Evolutionary conservation across 2,797 vertebrate species (phyloP), one percentile per base, ranked within the genome.

Genomic region (Spondyliosoma cantharus): DNA sequence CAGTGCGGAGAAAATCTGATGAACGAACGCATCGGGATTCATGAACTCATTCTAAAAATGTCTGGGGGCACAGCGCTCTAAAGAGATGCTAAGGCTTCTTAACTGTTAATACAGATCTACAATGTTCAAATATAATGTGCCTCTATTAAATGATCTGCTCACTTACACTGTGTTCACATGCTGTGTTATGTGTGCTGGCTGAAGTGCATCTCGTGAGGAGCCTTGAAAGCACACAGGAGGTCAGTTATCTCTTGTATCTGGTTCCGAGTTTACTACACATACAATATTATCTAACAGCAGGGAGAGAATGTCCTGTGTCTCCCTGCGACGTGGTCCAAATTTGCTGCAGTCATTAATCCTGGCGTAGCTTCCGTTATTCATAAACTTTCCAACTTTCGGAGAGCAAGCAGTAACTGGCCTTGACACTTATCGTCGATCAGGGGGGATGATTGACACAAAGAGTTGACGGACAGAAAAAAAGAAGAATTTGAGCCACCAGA

Each of bases 11-110:
- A 71, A 53, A 74, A 66, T 56, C 29, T 80, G 52, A 80, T 76
- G 58, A 84, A 80, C 68, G 17, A 78, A 82, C 7, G 17, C 50
- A 65, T 82, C 59, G 61, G 54, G 67, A 80, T 53, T 32, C 65
- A 77, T 71, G 24, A 71, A 46, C 52, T 42, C 60, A 19, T 42
- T 13, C 45, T n/a, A 49, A 32, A 17, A 25, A 65, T 49, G 70
- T 63, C 24, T 64, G 24, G 9, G 24, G 70, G 32, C 54, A 16
- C 16, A 4, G 13, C 29, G 53, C 74, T 74, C 2, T 75, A 22
- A 22, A 66, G 48, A 59, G 45, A 63, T 5, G n/a, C 25, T 58
- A 43, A 66, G 60, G 45, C 42, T 75, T 56, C 59, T 62, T 60
- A 67, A 75, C 19, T 63, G 71, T 60, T 54, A 61, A 46, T 76